phyloP scores from a whole-genome alignment of 2,888 invertebrate species.

The Amphipyra berbera region DNA sequence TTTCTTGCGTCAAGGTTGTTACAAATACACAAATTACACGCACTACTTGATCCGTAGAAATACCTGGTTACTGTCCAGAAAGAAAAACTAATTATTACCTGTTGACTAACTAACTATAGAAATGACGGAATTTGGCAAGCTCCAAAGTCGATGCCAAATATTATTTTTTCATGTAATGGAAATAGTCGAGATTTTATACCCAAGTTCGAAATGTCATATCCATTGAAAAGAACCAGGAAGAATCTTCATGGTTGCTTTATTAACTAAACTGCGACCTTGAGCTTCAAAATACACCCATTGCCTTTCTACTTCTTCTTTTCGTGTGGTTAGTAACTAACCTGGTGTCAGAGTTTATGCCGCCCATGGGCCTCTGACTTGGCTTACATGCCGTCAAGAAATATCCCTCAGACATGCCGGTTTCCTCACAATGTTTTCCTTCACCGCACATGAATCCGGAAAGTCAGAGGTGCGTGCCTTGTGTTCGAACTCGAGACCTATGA shows the following conservation, averaged over 20 bases:
- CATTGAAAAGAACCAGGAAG: not conserved
- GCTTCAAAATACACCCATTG: no score
- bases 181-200: not conserved
- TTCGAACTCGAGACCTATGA: no score
- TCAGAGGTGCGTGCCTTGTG: no score
- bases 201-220: not conserved
- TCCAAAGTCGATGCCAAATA: constrained; percentile 23
- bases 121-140: constrained; percentile 6
- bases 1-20: constrained; percentile 17
- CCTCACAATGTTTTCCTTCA: no score
- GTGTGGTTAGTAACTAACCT: no score
- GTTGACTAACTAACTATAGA: constrained; percentile 22
- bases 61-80: constrained; percentile 16
- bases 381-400: no score
- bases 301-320: no score
- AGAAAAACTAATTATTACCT: constrained; percentile 15
- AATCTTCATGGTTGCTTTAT: not conserved
- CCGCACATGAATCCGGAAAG: no score
- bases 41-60: constrained; percentile 22
- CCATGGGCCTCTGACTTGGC: no score
- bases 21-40: constrained; percentile 30
- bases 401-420: no score
- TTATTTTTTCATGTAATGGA: constrained; percentile 4
- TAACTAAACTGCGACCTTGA: no score
- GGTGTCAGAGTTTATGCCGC: no score